Conservation (phyloP, 2,888 invertebrate species). For the Scaptomyza cyrtandrae region DNA sequence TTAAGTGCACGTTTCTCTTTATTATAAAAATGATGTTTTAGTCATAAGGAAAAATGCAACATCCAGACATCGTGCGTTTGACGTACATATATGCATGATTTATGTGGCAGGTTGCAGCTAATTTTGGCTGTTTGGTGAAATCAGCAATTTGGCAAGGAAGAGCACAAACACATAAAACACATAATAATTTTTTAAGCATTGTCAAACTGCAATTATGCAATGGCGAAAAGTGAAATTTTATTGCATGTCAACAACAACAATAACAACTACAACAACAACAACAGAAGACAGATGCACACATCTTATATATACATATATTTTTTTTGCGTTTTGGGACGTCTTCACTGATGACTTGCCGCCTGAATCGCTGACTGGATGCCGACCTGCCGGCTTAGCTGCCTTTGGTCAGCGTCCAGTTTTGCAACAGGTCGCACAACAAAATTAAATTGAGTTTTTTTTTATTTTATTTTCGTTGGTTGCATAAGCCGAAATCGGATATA, state of each 20-base stretch:
- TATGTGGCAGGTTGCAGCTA: conserved; percentile 54
- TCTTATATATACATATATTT: conserved; percentile 18
- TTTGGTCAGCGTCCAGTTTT: conserved; percentile 57
- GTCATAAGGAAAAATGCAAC: conserved; percentile 8
- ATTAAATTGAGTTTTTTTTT: conserved; percentile 7
- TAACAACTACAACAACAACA: conserved; percentile 48
- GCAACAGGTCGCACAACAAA: conserved; percentile 65
- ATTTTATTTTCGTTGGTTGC: conserved; percentile 45
- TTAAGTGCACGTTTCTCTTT: conserved; percentile 10
- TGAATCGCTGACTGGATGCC: conserved; percentile 18
- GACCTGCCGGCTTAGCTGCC: conserved; percentile 17
- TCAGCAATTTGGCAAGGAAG: conserved; percentile 65
- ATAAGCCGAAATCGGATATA: conserved; percentile 67
- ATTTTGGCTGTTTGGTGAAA: conserved; percentile 67
- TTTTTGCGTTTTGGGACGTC: conserved; percentile 59
- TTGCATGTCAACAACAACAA: conserved; percentile 70
- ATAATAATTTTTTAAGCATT: conserved; percentile 79
- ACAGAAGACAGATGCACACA: conserved; percentile 46
- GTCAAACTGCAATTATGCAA: conserved; percentile 80
- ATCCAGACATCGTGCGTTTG: conserved; percentile 32
- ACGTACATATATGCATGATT: conserved; percentile 44
- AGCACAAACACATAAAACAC: conserved; percentile 42
- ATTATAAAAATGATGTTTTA: conserved; percentile 19
- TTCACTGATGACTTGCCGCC: conserved; percentile 68
- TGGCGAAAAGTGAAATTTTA: conserved; percentile 77